These are phyloP conservation scores for Scyliorhinus canicula DNA, from an alignment of 2,797 vertebrate genomes.

Conservation along the genomic window DNA sequence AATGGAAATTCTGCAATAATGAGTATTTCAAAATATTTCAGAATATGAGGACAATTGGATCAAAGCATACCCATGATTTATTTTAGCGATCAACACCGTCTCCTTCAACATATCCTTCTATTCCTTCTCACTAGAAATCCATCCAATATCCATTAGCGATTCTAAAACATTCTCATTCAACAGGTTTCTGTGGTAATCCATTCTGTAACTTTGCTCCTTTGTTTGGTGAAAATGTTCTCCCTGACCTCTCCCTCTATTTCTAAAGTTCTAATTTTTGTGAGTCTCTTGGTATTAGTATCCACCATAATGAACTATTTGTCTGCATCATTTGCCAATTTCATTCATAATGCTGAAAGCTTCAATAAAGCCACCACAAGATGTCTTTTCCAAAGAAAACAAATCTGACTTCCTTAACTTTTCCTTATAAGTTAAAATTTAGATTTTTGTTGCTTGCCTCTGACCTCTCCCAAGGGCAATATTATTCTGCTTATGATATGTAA, in stretches of 20 bases:
- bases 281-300: not conserved
- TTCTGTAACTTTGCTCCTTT: not conserved
- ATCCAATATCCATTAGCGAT: not conserved
- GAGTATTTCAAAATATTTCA: not conserved
- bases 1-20: not conserved
- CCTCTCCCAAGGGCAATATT: not conserved
- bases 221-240: not conserved
- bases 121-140: not conserved
- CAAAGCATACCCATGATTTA: not conserved
- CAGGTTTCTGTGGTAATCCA: not conserved
- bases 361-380: not conserved
- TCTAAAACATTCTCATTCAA: not conserved
- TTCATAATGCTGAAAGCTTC: conserved; percentile 9
- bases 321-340: conserved; percentile 16
- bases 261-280: not conserved
- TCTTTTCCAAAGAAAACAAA: conserved; percentile 26
- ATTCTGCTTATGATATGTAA: not conserved
- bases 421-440: conserved; percentile 23
- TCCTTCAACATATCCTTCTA: not conserved
- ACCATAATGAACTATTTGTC: conserved; percentile 26
- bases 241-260: not conserved
- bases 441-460: not conserved
- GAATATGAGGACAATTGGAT: not conserved
- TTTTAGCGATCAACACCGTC: not conserved
- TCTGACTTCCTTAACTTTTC: conserved; percentile 23